Base-by-base conservation (phyloP, 1,140 invertebrate species). In the Metaphire vulgaris region DNA sequence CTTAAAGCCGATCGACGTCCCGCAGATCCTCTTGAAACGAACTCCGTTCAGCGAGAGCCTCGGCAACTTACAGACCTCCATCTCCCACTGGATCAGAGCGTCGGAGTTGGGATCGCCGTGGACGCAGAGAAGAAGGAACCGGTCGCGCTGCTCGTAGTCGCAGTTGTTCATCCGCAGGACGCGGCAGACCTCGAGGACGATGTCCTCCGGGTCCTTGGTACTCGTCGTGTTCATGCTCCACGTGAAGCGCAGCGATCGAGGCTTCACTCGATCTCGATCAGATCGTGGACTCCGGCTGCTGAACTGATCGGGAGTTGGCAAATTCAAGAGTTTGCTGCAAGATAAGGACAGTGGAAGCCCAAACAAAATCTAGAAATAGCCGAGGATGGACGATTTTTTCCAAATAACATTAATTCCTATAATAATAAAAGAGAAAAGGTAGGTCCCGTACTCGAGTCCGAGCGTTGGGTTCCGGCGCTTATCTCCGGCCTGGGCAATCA, bases 181-280 rank as follows among this genome's bases (percentile, higher is more conserved):
- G 91, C 99, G 98, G 81, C 95, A 90, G 83, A 99, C 99, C 90
- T 99, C 98, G 76, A 87, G 87, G 95, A 99, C 99, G 84, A 99
- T 99, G 87, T 99, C 97, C 83, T 97, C 95, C 56, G 98, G 98
- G 86, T 99, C 95, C 86, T 97, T 89, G 69, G 95, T 95, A 79
- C 95, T 98, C 15, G 98, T 99, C 34, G 98, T 99, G 89, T 99
- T 99, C 98, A 99, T 99, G 83, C 96, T 98, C 97, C 98, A 99
- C 65, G 98, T 99, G 88, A 99, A 99, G 78, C 98, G 91, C 75
- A 99, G 88, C 77, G 96, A 97, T 69, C 96, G 89, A 41, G 96
- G 96, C 88, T 98, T 98, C 6, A 21, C 41, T 12, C 41, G 41
- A 6, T 56, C 41, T 12, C 41, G 41, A 6, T 56, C 41, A 21